Evolutionary conservation across 1,140 invertebrate species (phyloP).

Genomic region (Leptestheria dahalacensis): DNA sequence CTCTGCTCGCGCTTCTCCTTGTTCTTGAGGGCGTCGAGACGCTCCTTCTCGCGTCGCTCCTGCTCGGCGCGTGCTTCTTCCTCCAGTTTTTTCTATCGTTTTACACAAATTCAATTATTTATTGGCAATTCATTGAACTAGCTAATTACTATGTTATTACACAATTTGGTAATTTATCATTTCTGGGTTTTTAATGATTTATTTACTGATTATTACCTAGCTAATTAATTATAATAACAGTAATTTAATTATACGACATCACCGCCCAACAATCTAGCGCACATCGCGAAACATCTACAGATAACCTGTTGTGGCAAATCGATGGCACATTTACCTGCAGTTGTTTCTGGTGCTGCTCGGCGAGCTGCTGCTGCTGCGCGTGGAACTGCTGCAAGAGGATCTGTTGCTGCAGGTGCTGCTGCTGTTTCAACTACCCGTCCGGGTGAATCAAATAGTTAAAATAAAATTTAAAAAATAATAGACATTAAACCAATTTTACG

Average conservation of each 20-base stretch:
- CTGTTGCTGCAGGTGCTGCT: conserved; percentile 78
- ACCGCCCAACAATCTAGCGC: too few relatives aligned
- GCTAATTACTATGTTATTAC: too few relatives aligned
- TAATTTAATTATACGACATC: too few relatives aligned
- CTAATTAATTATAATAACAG: too few relatives aligned
- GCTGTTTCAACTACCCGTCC: conserved; percentile 55
- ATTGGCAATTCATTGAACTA: too few relatives aligned
- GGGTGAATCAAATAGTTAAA: neutral
- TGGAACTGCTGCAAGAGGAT: conserved; percentile 74
- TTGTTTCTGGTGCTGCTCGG: conserved; percentile 75
- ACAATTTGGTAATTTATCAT: too few relatives aligned
- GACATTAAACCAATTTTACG: neutral
- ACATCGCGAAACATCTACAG: too few relatives aligned
- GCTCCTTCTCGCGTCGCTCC: conserved; percentile 57
- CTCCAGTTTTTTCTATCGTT: conserved; percentile 49
- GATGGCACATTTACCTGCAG: conserved; percentile 67
- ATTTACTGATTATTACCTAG: too few relatives aligned
- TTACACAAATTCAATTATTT: conserved; percentile 78
- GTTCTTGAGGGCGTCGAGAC: conserved; percentile 66
- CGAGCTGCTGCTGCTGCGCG: conserved; percentile 70
- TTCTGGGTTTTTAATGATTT: too few relatives aligned
- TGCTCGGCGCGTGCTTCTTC: conserved; percentile 37
- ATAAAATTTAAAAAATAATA: neutral
- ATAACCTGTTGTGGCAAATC: too few relatives aligned
- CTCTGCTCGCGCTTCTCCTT: conserved; percentile 88